Base-by-base conservation (phyloP, 2,888 invertebrate genomes). In the Caenorhabditis sulstoni region DNA sequence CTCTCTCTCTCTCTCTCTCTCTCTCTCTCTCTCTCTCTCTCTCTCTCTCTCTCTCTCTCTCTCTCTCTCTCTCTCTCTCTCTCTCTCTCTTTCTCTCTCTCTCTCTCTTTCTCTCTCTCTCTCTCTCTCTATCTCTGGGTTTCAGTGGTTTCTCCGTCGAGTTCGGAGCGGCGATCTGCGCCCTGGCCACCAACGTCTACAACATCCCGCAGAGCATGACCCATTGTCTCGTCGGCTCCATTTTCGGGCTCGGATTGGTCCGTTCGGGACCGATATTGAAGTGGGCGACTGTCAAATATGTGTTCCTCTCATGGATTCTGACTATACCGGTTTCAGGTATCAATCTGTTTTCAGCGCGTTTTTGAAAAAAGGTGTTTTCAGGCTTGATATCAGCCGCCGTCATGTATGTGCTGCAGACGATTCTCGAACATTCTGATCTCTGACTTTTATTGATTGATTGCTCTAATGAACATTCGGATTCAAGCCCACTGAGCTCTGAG, bases 201-300 rank as follows among this genome's bases (percentile, higher is more conserved):
- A 97, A 97, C 14, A 93, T 98, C 88, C 98, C 98, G 23, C 95
- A 99, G 87, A 96, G 96, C 85, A 97, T 97, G 16, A 98, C 98
- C 1, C 98, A 98, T 91, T 98, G 98, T 91, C 97, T 98, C 92
- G 97, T 98, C 14, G 79, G 73, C 29, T 79, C 79, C 29, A 74
- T 79, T 29, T 67, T 79, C 64, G 73, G 67, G 3, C 59, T 79
- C 12, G 79, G 79, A 4, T 18, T 79, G 4, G 79, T 79, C 35
- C 44, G 79, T 9, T 79, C 79, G 16, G 79, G 79, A 0, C 79
- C 79, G 11, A 68, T 79, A 23, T 18, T 79, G 9, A 47, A 79
- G 29, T 79, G 79, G 79, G 49, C 49, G n/a, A 79, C 73, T 39
- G 79, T 79, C 22, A 62, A 59, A 64, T 55, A 74, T 16, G 79